These are phyloP conservation scores for Limnothrissa miodon DNA, from an alignment of 2,113 vertebrate species.

Conservation along the genomic window DNA sequence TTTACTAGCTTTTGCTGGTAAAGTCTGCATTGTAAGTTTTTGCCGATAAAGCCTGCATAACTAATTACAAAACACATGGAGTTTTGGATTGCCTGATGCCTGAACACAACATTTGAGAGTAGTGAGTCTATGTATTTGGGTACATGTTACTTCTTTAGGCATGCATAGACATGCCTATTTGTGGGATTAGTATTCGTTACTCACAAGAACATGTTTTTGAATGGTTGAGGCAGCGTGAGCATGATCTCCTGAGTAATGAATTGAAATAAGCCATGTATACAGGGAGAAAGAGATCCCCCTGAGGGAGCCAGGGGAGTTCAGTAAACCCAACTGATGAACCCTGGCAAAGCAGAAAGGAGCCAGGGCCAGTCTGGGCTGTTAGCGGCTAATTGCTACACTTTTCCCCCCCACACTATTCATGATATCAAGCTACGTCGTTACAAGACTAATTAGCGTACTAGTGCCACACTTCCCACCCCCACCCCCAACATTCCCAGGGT, in stretches of 20 bases:
- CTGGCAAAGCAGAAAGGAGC: slow-evolving; percentile 54
- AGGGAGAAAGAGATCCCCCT: slow-evolving; percentile 51
- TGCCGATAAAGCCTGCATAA: not conserved
- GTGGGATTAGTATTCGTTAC: not conserved
- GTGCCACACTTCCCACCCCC: slow-evolving; percentile 58
- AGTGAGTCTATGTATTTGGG: not conserved
- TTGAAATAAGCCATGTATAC: slow-evolving; percentile 19
- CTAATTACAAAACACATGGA: not conserved
- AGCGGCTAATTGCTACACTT: slow-evolving; percentile 72
- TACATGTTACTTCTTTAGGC: not conserved
- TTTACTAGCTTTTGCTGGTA: not conserved
- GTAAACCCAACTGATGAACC: slow-evolving; percentile 71
- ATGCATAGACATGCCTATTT: not conserved
- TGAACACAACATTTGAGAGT: not conserved
- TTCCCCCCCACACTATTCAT: slow-evolving; percentile 58
- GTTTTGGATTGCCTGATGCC: no score
- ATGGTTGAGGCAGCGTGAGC: not conserved
- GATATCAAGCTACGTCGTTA: slow-evolving; percentile 59
- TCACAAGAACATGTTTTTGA: not conserved
- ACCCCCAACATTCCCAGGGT: slow-evolving; percentile 56
- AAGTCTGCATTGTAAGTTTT: no score
- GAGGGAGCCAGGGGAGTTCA: slow-evolving; percentile 64
- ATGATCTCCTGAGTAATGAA: not conserved
- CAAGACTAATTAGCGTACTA: slow-evolving; percentile 61
- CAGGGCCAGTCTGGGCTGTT: slow-evolving; percentile 55